Evolutionary conservation across 2,113 vertebrate species (phyloP).

Genomic region (Crocuta crocuta): DNA sequence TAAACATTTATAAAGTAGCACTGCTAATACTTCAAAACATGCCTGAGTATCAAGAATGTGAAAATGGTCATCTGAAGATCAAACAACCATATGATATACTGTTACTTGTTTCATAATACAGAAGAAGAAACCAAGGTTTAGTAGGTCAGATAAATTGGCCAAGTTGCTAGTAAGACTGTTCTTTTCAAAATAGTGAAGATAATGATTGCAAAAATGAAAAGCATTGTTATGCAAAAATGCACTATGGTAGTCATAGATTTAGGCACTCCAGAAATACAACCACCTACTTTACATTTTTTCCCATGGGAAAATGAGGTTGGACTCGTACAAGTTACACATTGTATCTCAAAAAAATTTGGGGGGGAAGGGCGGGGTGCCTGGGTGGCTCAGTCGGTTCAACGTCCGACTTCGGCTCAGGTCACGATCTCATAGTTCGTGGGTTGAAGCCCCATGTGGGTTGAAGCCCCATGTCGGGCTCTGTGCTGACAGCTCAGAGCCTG

Average conservation of each 20-base stretch:
- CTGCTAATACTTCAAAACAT: neutral
- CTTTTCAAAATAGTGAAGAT: conserved; percentile 40
- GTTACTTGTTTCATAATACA: neutral
- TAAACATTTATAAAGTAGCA: neutral
- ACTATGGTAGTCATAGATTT: neutral
- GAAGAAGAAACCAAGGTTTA: conserved; percentile 22
- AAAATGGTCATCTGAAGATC: neutral
- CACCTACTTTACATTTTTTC: neutral
- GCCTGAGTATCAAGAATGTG: neutral
- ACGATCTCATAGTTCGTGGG: no score
- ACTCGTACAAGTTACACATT: neutral
- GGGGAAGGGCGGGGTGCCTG: no score
- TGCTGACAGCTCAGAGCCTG: no score
- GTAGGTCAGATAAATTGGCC: neutral
- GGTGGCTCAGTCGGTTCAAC: no score
- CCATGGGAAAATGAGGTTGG: conserved; percentile 18
- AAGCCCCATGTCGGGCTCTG: no score
- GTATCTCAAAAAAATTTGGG: neutral
- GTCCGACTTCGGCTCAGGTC: no score
- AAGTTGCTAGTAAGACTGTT: neutral
- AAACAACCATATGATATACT: neutral
- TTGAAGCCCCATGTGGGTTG: no score
- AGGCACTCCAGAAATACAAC: neutral
- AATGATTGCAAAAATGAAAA: conserved; percentile 26
- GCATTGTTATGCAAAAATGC: neutral